phyloP scores from a whole-genome alignment of 2,888 invertebrate species.

The Sphecodes monilicornis region DNA sequence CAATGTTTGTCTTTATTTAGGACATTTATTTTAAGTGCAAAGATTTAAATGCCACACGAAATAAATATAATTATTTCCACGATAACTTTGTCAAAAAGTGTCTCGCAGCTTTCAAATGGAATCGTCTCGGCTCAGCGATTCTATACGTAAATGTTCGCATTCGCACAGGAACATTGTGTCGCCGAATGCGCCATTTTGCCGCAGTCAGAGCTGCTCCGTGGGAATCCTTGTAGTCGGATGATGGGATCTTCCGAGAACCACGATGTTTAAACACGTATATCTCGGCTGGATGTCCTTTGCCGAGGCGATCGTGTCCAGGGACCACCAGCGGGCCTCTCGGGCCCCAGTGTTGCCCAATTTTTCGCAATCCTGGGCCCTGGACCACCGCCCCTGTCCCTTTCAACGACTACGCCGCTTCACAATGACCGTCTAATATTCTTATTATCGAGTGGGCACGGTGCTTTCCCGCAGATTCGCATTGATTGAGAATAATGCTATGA shows the following conservation, averaged over 20 bases:
- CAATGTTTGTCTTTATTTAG: too few species aligned
- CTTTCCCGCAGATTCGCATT: not conserved
- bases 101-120: not conserved
- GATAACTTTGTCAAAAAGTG: not conserved
- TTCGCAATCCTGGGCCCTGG: slow-evolving; percentile 31
- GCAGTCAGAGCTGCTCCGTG: not conserved
- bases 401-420: not conserved
- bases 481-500: slow-evolving; percentile 3
- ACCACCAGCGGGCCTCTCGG: slow-evolving; percentile 24
- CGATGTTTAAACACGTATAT: slow-evolving; percentile 28
- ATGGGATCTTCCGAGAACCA: slow-evolving; percentile 37
- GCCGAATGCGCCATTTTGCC: not conserved
- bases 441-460: slow-evolving; percentile 4
- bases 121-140: not conserved
- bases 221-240: slow-evolving; percentile 8
- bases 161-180: not conserved
- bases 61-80: not conserved
- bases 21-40: not conserved
- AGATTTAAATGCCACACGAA: not conserved
- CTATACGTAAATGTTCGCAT: not conserved
- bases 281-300: slow-evolving; percentile 17
- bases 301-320: slow-evolving; percentile 9
- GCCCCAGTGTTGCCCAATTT: slow-evolving; percentile 28
- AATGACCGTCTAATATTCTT: slow-evolving; percentile 19
- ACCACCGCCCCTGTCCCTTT: not conserved